Conservation (phyloP, 2,888 invertebrate species). For the Lamproptera curius region DNA sequence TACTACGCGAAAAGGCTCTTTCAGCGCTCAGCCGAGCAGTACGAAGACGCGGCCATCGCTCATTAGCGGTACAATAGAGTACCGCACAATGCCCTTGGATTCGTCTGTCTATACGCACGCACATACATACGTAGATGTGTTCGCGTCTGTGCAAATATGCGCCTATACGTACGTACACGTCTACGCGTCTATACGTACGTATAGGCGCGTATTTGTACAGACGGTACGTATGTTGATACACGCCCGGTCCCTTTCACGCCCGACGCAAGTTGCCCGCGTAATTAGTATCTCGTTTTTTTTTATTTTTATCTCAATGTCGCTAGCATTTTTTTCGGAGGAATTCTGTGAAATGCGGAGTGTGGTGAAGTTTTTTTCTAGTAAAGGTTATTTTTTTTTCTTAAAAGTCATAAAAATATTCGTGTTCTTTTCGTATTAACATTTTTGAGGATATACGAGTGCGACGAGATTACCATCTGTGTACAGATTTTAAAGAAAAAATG, state of each 20-base stretch:
- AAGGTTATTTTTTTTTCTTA: no score
- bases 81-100: conserved; percentile 40
- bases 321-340: neutral
- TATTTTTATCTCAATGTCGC: conserved; percentile 2
- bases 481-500: no score
- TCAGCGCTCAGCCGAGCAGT: conserved; percentile 26
- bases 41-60: conserved; percentile 50
- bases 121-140: conserved; percentile 29
- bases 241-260: conserved; percentile 11
- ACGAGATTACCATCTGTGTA: no score
- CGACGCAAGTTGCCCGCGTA: conserved; percentile 1
- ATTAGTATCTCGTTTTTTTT: conserved; percentile 7
- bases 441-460: no score
- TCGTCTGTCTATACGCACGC: conserved; percentile 12
- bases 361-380: no score
- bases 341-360: neutral
- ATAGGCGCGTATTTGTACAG: no score
- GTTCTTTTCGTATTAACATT: no score
- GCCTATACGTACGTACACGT: neutral
- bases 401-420: no score
- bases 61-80: conserved; percentile 64
- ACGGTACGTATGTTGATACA: neutral
- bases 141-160: no score
- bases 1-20: conserved; percentile 32
- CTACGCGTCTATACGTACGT: no score